Evolutionary conservation across 2,888 invertebrate species (phyloP), one percentile per base, ranked within the genome.

Genomic region (Lasioglossum leucozonium): DNA sequence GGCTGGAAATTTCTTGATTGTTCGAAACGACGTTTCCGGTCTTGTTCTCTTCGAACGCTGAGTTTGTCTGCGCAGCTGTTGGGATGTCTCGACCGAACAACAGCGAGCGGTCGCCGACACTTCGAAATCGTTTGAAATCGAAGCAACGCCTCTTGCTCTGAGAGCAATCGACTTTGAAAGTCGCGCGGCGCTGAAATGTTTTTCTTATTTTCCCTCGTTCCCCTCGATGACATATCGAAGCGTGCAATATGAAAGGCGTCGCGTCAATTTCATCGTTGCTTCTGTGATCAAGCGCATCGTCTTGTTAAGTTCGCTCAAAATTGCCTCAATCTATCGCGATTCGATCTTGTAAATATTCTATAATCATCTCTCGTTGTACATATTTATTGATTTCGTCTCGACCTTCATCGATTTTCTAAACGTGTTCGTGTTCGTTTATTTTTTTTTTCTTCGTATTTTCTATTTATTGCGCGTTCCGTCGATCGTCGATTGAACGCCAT

Each of bases 351-450:
- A 90, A 83, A 90, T 90, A 90, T 47, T 72, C 69, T 55, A 40
- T 72, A 77, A 37, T 85, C 77, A 67, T 82, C 82, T 82, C 77
- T 85, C 77, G 83, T 87, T 89, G 88, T 90, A 89, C 73, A 89
- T 89, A 90, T 78, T 88, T 87, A 85, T 90, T 83, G 76, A 82
- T 77, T n/a, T 80, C 71, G 55, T 62, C 69, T 77, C 62, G 47
- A 58, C 34, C 4, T 40, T 69, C 67, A 37, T 40, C 67, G 67
- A 22, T 62, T 62, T 18, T 40, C 69, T n/a, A n/a, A n/a, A 40
- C 40, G 34, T 44, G 44, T 69, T 37, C 22, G 37, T 42, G 72
- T 80, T 69, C 47, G 69, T 76, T 85, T 44, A 37, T 37, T n/a
- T 22, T 71, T n/a, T 85, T 44, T 40, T 37, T n/a, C n/a, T 71